A percentile compares a stretch with the other conserved stretches of the same genome.
Conservation (phyloP, 2,888 invertebrate species). For the Ceramica pisi region DNA sequence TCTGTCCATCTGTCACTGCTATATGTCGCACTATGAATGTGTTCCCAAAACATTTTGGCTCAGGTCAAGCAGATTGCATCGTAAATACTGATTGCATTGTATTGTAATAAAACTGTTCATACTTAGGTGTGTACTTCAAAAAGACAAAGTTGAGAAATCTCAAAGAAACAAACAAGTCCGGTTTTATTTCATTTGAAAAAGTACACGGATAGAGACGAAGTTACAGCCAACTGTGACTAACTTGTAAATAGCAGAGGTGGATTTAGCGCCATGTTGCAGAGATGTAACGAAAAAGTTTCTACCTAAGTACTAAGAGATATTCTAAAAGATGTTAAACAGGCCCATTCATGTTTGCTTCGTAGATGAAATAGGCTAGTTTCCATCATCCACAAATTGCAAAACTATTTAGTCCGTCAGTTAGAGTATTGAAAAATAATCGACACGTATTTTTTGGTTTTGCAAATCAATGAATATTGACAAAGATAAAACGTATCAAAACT, state of each 20-base stretch:
- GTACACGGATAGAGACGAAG: conserved; percentile 49
- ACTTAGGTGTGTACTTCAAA: background rate
- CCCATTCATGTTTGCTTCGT: conserved; percentile 57
- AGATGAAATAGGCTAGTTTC: too few relatives aligned
- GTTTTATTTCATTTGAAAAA: conserved; percentile 60
- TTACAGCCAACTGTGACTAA: conserved; percentile 61
- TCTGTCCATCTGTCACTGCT: too few relatives aligned
- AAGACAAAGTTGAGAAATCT: conserved; percentile 24
- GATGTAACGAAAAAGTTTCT: conserved; percentile 77
- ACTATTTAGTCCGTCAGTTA: too few relatives aligned
- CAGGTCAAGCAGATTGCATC: background rate
- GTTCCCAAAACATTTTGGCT: too few relatives aligned
- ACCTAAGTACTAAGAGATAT: conserved; percentile 44
- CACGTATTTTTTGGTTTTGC: too few relatives aligned
- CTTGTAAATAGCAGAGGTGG: conserved; percentile 62
- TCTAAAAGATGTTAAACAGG: conserved; percentile 64
- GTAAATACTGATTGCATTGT: too few relatives aligned
- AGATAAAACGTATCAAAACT: too few relatives aligned
- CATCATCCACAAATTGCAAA: too few relatives aligned
- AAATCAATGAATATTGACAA: too few relatives aligned
- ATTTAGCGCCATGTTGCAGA: conserved; percentile 62
- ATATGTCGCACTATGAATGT: too few relatives aligned
- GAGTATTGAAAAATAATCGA: too few relatives aligned
- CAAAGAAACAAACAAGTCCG: conserved; percentile 37
- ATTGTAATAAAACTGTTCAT: too few relatives aligned